Evolutionary conservation across 2,888 invertebrate genomes (phyloP).

Genomic region (Netelia melanura): DNA sequence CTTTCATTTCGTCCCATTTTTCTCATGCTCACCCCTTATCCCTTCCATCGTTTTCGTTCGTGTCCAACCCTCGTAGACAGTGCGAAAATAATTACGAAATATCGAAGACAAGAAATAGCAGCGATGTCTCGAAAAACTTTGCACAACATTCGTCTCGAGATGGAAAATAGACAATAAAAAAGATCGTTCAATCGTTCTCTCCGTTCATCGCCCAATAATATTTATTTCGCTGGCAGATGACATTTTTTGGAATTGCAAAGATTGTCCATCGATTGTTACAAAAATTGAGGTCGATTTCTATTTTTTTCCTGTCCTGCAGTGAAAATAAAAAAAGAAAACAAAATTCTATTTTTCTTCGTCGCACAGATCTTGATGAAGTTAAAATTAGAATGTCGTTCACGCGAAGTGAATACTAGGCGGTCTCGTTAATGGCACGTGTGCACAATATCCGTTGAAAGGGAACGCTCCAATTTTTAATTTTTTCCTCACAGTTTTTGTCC

Average conservation of each 20-base stretch:
- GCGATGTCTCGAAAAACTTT: slow-evolving; percentile 50
- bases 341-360: not conserved
- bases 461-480: slow-evolving; percentile 9
- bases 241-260: too few species aligned
- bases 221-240: too few species aligned
- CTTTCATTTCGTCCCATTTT: too few species aligned
- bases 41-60: not conserved
- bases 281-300: too few species aligned
- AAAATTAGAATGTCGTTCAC: not conserved
- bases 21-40: not conserved
- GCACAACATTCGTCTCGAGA: not conserved
- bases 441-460: slow-evolving; percentile 22
- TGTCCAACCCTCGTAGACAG: not conserved
- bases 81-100: too few species aligned
- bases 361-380: not conserved
- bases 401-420: not conserved
- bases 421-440: slow-evolving; percentile 19
- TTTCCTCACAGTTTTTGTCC: slow-evolving; percentile 2
- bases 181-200: slow-evolving; percentile 22
- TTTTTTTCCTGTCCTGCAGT: too few species aligned
- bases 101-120: slow-evolving; percentile 1
- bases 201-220: too few species aligned
- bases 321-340: too few species aligned
- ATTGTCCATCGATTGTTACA: too few species aligned
- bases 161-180: not conserved